phyloP scores from a whole-genome alignment of 2,113 vertebrate genomes.

The Aleadryas rufinucha region DNA sequence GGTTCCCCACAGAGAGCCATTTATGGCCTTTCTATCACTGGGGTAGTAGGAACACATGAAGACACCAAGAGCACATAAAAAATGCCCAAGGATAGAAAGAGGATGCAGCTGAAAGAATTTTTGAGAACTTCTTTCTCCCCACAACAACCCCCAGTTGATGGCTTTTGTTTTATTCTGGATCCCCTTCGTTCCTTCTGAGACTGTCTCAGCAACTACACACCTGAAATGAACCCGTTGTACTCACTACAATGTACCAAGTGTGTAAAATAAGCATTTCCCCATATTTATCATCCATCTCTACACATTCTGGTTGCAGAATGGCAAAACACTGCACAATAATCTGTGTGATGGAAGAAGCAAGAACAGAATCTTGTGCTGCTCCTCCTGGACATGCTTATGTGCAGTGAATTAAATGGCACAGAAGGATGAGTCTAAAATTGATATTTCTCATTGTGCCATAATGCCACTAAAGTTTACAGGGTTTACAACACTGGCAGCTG shows the following conservation, averaged over 20 bases:
- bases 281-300: background rate
- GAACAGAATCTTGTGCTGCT: background rate
- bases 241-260: background rate
- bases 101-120: background rate
- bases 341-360: background rate
- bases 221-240: background rate
- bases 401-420: background rate
- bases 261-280: background rate
- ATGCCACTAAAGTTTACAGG: background rate
- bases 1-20: background rate
- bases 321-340: background rate
- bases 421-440: background rate
- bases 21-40: background rate
- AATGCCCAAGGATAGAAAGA: rapidly evolving
- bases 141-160: background rate
- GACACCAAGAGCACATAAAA: background rate
- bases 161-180: background rate
- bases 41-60: background rate
- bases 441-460: background rate
- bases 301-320: background rate
- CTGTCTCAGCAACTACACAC: background rate
- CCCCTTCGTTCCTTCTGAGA: background rate
- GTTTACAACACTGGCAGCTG: background rate
- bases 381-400: background rate
- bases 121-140: background rate